Conservation (phyloP, 2,888 invertebrate species). For the Lydus trimaculatus region DNA sequence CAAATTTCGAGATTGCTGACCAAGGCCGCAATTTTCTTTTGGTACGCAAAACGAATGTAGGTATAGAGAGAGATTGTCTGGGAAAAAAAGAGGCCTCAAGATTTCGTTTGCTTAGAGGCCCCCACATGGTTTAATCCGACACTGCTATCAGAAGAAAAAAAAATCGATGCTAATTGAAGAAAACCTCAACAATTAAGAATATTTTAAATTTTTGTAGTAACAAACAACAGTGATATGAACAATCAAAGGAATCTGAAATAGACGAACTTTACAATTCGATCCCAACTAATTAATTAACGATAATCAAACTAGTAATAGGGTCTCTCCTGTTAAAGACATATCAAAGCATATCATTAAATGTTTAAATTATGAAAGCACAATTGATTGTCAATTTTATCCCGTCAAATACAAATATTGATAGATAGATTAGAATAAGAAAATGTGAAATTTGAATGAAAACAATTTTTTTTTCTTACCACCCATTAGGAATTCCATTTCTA, state of each 20-base stretch:
- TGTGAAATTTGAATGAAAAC: not conserved
- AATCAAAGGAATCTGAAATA: not conserved
- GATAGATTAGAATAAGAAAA: not conserved
- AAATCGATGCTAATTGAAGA: not conserved
- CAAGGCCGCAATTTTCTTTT: no score
- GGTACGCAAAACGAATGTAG: no score
- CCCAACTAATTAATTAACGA: not conserved
- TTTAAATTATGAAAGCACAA: not conserved
- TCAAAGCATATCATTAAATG: not conserved
- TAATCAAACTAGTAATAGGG: not conserved
- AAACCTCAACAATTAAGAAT: not conserved
- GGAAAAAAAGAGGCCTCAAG: no score
- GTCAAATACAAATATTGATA: not conserved
- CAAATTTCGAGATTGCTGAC: no score
- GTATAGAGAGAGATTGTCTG: no score
- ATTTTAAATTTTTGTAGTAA: not conserved
- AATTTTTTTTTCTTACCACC: not conserved
- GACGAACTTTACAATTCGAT: not conserved
- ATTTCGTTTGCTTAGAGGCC: no score
- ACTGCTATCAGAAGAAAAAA: not conserved
- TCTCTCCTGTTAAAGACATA: not conserved
- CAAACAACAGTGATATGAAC: not conserved
- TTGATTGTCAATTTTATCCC: not conserved
- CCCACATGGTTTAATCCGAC: no score
- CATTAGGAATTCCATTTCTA: not conserved